Evolutionary conservation across 1,140 invertebrate species (phyloP).

Genomic region (Panagrolaimus sp.): DNA sequence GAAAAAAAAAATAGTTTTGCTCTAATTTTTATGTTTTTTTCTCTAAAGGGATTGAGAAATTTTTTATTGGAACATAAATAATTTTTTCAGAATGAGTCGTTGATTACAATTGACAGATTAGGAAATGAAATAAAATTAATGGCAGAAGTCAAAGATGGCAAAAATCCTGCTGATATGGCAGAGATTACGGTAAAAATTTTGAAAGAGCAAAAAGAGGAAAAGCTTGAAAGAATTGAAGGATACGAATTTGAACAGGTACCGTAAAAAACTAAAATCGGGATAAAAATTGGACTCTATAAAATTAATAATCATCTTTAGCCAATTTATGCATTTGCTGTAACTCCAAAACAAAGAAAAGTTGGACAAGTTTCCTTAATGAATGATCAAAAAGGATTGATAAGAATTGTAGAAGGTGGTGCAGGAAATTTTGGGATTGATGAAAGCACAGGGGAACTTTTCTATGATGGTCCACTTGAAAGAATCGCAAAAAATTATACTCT

Average conservation of each 20-base stretch:
- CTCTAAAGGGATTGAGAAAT: background rate
- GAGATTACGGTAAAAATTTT: background rate
- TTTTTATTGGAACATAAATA: too few species aligned
- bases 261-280: background rate
- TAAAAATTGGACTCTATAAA: background rate
- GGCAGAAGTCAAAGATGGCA: constrained; percentile 7
- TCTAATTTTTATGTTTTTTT: too few species aligned
- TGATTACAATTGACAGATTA: background rate
- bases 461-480: background rate
- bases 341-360: background rate
- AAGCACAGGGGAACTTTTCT: background rate
- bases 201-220: background rate
- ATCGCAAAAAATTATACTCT: constrained; percentile 5
- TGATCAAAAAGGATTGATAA: background rate
- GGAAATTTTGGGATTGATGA: background rate
- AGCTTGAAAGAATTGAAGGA: background rate
- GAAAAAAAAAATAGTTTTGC: too few species aligned
- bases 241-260: constrained; percentile 2
- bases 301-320: constrained; percentile 1
- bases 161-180: background rate
- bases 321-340: constrained; percentile 8
- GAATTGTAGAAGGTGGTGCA: constrained; percentile 2
- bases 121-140: background rate
- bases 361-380: background rate
- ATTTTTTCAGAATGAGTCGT: background rate